These are phyloP conservation scores for Orthonychiurus folsomi DNA, from an alignment of 2,888 invertebrate genomes.

Conservation along the genomic window DNA sequence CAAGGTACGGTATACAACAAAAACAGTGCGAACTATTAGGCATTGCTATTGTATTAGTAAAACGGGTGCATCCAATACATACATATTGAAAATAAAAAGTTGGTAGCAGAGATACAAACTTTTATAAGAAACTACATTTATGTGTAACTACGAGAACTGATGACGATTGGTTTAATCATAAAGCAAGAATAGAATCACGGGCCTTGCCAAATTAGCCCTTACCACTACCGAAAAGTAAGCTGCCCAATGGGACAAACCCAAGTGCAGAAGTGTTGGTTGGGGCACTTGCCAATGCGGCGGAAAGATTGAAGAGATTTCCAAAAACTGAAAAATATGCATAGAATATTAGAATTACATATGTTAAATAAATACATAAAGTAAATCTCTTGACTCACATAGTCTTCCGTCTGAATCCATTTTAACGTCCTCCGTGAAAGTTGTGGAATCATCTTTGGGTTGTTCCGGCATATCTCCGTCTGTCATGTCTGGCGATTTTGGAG, in stretches of 20 bases:
- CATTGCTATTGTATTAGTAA: no score
- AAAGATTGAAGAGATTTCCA: neutral
- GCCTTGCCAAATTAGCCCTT: neutral
- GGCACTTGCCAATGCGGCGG: neutral
- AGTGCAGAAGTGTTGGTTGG: neutral
- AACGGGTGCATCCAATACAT: no score
- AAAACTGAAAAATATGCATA: neutral
- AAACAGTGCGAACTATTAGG: no score
- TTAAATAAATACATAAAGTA: neutral
- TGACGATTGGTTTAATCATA: no score
- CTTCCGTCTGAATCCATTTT: neutral
- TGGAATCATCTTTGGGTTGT: neutral
- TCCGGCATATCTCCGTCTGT: no score
- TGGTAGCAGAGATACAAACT: no score
- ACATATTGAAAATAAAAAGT: no score
- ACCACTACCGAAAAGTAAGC: neutral
- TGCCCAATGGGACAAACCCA: neutral
- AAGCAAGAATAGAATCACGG: no score
- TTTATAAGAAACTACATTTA: no score
- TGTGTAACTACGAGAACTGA: no score
- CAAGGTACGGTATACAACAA: no score
- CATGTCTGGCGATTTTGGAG: no score
- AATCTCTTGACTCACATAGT: neutral
- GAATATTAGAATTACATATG: neutral
- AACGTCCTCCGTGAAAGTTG: neutral